Base-by-base conservation (phyloP, 2,888 invertebrate genomes). In the Cheilosia variabilis region DNA sequence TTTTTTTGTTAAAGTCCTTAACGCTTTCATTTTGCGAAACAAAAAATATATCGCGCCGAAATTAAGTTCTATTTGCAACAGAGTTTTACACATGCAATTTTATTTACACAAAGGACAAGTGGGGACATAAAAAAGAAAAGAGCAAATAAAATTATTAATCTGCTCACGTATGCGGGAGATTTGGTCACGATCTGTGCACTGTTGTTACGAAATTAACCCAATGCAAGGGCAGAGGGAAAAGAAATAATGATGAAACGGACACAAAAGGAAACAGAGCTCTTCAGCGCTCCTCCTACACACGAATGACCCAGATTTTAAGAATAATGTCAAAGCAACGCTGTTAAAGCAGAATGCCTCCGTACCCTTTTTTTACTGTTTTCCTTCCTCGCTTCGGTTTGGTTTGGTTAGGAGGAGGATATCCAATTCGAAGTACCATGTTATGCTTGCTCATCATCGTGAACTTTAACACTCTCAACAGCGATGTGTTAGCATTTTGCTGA, bases 181-280 rank as follows among this genome's bases (percentile, higher is more conserved):
- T 88, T 88, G 88, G 86, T 87, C 88, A 88, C 88, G 88, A 87
- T 87, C 88, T 76, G 78, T 55, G 69, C 81, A 65, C 80, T 69
- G 87, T 88, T 88, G 88, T 87, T 87, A 82, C 80, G 75, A 88
- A 88, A 88, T 88, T 88, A 88, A 82, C 77, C 80, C 78, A 87
- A 88, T 86, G 81, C 76, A 78, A 4, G 10, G 31, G 15, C n/a
- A 17, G 37, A 60, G 27, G 2, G 1, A 47, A 57, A 19, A 41
- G 50, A 15, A 43, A 58, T 58, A 50, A 45, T 4, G 0, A 19
- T 10, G 31, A 47, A 62, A 52, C 13, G 17, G 53, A 37, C 37
- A 37, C 37, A 47, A 75, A 55, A 55, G 55, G 50, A 60, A 19
- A 3, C n/a, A 43, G 31, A 58, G 63, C 7, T 71, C 72, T 63